phyloP scores from a whole-genome alignment of 1,140 invertebrate genomes.

The Samia ricini region DNA sequence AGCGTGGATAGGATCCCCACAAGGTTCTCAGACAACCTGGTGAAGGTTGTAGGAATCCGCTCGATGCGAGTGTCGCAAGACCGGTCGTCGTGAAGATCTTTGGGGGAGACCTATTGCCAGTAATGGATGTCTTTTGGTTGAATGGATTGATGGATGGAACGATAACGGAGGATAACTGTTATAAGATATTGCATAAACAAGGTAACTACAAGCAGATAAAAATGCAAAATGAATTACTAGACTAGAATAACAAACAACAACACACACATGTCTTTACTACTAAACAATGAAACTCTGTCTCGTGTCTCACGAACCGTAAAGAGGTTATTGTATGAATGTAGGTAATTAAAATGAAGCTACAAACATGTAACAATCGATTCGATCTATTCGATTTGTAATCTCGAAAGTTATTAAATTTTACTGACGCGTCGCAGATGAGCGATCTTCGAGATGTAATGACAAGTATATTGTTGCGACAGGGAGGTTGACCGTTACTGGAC shows the following conservation, averaged over 20 bases:
- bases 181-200: not conserved
- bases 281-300: not conserved
- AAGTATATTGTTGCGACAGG: slow-evolving; percentile 37
- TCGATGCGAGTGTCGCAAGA: no score
- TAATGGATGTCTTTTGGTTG: no score
- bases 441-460: slow-evolving; percentile 38
- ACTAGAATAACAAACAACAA: not conserved
- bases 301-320: not conserved
- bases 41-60: no score
- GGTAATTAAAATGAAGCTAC: not conserved
- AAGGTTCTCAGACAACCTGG: no score
- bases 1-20: no score
- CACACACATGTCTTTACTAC: not conserved
- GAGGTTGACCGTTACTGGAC: slow-evolving; percentile 50
- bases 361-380: not conserved
- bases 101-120: no score
- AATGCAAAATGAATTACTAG: not conserved
- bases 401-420: slow-evolving; percentile 31
- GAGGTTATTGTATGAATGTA: not conserved
- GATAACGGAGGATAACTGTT: no score
- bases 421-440: slow-evolving; percentile 26
- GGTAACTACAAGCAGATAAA: not conserved
- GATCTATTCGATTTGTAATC: not conserved
- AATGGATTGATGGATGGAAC: no score
- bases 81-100: no score